A percentile compares a stretch with the other conserved stretches of the same genome.
phyloP scores from a whole-genome alignment of 2,797 vertebrate species.

The Calcarius lapponicus region DNA sequence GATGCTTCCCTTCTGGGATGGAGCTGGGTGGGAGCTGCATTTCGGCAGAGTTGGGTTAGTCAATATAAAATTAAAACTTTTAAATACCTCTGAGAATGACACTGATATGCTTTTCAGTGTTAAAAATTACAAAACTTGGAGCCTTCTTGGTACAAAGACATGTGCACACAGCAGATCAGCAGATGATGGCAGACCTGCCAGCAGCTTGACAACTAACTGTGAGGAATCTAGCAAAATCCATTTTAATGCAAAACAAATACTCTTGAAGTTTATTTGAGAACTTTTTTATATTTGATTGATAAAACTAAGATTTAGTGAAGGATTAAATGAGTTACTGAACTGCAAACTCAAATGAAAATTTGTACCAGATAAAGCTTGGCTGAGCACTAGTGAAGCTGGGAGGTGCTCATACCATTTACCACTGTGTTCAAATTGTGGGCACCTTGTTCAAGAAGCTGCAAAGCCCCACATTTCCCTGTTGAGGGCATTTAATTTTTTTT shows the following conservation, averaged over 20 bases:
- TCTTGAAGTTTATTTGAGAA: not conserved
- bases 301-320: slow-evolving; percentile 1
- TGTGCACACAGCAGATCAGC: not conserved
- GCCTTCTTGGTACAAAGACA: not conserved
- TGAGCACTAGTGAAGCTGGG: not conserved
- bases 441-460: not conserved
- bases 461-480: not conserved
- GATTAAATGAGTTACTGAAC: not conserved
- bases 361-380: not conserved
- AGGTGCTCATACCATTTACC: not conserved
- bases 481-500: slow-evolving; percentile 64
- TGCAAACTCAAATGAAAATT: slow-evolving; percentile 22
- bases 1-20: not conserved
- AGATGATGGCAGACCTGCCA: not conserved
- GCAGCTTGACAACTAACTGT: not conserved
- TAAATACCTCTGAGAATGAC: not conserved
- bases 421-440: not conserved
- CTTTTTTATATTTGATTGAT: not conserved
- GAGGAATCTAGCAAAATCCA: not conserved
- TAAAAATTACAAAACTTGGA: not conserved
- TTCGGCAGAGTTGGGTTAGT: not conserved
- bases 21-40: not conserved
- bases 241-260: not conserved
- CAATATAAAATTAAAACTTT: not conserved
- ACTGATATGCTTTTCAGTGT: not conserved